phyloP scores from a whole-genome alignment of 2,888 invertebrate species.

The Amblyjoppa fuscipennis region DNA sequence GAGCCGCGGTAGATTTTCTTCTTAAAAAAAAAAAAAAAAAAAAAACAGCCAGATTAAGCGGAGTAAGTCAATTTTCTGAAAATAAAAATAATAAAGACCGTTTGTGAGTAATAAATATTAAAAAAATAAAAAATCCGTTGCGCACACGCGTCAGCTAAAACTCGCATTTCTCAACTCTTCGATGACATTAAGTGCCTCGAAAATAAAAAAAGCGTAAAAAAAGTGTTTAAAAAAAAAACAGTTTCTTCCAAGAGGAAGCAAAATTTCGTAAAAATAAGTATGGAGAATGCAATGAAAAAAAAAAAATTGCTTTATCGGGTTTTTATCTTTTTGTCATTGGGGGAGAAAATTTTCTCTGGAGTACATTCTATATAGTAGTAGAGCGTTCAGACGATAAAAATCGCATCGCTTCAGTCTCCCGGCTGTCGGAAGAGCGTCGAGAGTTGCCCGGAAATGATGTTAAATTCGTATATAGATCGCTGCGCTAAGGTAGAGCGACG shows the following conservation, averaged over 20 bases:
- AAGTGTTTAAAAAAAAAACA: not conserved
- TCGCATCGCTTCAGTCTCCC: slow-evolving; percentile 11
- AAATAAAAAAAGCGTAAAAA: not conserved
- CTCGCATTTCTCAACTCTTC: no score
- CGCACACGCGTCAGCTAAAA: no score
- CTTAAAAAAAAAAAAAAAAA: not conserved
- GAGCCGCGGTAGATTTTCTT: slow-evolving; percentile 9
- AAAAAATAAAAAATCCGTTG: not conserved
- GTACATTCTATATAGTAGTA: not conserved
- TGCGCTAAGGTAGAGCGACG: not conserved
- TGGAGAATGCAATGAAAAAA: not conserved
- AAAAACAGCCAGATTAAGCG: not conserved
- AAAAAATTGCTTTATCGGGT: not conserved
- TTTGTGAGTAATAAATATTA: not conserved
- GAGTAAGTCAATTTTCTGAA: not conserved
- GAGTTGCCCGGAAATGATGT: slow-evolving; percentile 49
- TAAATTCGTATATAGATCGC: slow-evolving; percentile 29
- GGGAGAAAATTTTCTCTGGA: not conserved
- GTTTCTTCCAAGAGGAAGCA: no score
- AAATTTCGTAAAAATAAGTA: no score
- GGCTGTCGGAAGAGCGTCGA: slow-evolving; percentile 26
- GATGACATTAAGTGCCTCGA: no score
- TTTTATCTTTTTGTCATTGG: not conserved
- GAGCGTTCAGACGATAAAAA: slow-evolving; percentile 36
- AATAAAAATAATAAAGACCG: not conserved